Base-by-base conservation (phyloP, 2,888 invertebrate species). In the Schizotus pectinicornis region DNA sequence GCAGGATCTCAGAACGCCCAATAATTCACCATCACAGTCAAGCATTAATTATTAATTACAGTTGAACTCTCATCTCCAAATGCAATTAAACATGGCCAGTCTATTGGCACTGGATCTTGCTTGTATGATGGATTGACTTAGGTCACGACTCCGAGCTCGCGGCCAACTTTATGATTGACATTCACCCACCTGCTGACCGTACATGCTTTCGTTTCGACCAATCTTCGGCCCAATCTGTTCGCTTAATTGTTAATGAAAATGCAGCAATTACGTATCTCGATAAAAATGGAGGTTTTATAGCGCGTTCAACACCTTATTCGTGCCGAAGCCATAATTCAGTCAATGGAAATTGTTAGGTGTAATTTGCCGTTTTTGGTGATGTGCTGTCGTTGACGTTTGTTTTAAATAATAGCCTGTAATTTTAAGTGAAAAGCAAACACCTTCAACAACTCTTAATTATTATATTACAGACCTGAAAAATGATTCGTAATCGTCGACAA, bases 11-110 rank as follows among this genome's bases (percentile, higher is more conserved):
- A 22, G 47, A 70, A 68, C 68, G 64, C 66, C 64, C 70, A 70
- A 73, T 73, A 72, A 73, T 71, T 72, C 70, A 72, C 70, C 64
- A 58, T 57, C 59, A 63, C 61, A 56, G 62, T 54, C 61, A 64
- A 60, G 62, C 69, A 68, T 71, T 72, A 74, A 74, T 74, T 74
- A 72, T 73, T 74, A 74, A 74, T 73, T 73, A 73, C 68, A 64
- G 68, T 60, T 68, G 67, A 72, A 72, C 70, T 70, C 69, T 68
- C 69, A 69, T 71, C 70, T 70, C 68, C 68, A 72, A 72, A 72
- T 70, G 71, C 68, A 73, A 73, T 73, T 74, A 73, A 74, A 71
- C 62, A 63, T 67, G 61, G 61, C 61, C 64, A 55, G 64, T 55
- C 61, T 65, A 69, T 69, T 65, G 66, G 67, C 64, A 67, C 68